Percentiles rank a stretch among this genome's conserved stretches.
These are phyloP conservation scores for Trachelipus rathkii DNA, from an alignment of 1,140 invertebrate species.

Conservation along the genomic window DNA sequence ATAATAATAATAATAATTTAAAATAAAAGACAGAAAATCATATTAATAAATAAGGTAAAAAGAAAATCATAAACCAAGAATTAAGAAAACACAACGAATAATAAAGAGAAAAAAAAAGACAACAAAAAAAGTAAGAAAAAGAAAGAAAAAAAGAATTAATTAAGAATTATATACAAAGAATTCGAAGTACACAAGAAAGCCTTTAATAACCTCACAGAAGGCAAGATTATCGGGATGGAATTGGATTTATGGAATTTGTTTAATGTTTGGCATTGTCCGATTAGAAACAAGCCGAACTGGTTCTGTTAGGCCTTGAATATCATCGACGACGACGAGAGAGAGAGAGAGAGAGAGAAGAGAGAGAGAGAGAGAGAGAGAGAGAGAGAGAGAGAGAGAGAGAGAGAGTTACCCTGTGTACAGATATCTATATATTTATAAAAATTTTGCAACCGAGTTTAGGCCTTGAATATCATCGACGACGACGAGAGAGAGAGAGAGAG, in stretches of 20 bases:
- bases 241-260: conserved; percentile 8
- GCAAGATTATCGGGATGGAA: not conserved
- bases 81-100: not conserved
- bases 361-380: too few species aligned
- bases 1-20: too few species aligned
- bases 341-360: too few species aligned
- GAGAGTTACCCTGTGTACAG: too few species aligned
- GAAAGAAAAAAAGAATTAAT: not conserved
- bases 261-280: conserved; percentile 3
- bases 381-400: too few species aligned
- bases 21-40: not conserved
- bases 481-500: too few species aligned
- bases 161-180: not conserved
- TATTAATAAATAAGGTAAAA: not conserved
- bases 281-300: not conserved
- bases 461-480: not conserved
- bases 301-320: not conserved
- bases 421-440: too few species aligned
- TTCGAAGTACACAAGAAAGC: not conserved
- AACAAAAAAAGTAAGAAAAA: conserved; percentile 1
- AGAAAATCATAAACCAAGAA: not conserved
- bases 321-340: not conserved
- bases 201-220: conserved; percentile 1
- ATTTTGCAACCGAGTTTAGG: too few species aligned
- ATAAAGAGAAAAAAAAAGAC: not conserved